These are phyloP conservation scores for Hydrolagus colliei DNA, from an alignment of 2,797 vertebrate species.

Conservation along the genomic window DNA sequence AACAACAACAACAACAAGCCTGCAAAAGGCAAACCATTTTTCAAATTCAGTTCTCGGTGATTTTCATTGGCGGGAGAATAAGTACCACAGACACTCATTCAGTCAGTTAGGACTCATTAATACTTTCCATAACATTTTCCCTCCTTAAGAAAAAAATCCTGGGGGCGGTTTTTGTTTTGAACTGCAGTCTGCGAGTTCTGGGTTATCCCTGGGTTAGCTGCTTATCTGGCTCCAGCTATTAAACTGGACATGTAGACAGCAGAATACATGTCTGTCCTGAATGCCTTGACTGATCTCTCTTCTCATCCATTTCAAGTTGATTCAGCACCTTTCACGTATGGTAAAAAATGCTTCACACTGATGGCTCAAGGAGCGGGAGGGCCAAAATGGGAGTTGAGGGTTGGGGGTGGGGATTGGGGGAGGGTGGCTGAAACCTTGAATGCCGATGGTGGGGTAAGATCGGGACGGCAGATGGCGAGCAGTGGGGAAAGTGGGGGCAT, in stretches of 20 bases:
- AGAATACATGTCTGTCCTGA: not conserved
- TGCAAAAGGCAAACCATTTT: not conserved
- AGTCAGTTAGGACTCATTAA: not conserved
- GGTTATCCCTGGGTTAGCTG: conserved; percentile 20
- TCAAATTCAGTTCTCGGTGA: not conserved
- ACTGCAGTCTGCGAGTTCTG: not conserved
- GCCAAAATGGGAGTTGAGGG: too few relatives aligned
- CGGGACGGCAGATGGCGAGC: too few relatives aligned
- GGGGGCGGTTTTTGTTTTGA: not conserved
- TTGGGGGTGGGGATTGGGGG: too few relatives aligned
- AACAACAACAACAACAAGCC: not conserved
- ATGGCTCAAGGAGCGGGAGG: too few relatives aligned
- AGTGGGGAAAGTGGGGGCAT: too few relatives aligned
- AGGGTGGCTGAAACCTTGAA: too few relatives aligned
- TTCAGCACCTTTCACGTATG: too few relatives aligned
- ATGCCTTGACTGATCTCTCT: not conserved
- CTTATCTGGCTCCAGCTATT: conserved; percentile 16
- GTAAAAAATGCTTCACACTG: too few relatives aligned
- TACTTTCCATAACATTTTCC: conserved; percentile 19
- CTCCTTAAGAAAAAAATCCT: conserved; percentile 3
- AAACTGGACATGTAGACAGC: not conserved
- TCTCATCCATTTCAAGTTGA: not conserved
- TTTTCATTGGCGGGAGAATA: too few relatives aligned
- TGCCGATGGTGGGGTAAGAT: too few relatives aligned
- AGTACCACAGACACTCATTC: too few relatives aligned